Conservation (phyloP, 2,888 invertebrate genomes). For the Phanerotoma sp. region DNA sequence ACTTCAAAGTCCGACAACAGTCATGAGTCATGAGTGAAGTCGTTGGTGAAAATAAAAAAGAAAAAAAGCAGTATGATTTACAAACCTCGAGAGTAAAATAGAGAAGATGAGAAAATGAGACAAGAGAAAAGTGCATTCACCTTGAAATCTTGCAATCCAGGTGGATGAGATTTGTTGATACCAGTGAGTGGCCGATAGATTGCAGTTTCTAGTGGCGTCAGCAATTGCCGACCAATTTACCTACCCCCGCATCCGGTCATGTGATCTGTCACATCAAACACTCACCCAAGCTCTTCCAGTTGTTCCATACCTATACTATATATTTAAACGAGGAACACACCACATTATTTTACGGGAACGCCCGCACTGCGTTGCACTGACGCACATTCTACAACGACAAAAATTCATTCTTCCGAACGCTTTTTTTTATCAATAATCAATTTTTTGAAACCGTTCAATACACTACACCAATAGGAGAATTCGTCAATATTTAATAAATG, state of each 20-base stretch:
- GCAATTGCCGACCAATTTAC: slow-evolving; percentile 58
- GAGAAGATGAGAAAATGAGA: not conserved
- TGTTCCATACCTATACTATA: slow-evolving; percentile 29
- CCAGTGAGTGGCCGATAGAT: slow-evolving; percentile 53
- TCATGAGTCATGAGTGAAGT: too few relatives aligned
- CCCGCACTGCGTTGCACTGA: slow-evolving; percentile 44
- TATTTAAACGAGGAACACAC: slow-evolving; percentile 13
- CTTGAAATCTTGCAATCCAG: slow-evolving; percentile 12
- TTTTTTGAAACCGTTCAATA: too few relatives aligned
- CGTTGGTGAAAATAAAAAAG: too few relatives aligned
- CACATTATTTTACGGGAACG: slow-evolving; percentile 44
- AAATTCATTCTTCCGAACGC: slow-evolving; percentile 44
- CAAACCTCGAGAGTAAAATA: too few relatives aligned
- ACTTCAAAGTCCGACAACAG: too few relatives aligned
- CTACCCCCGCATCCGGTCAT: slow-evolving; percentile 58
- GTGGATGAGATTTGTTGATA: slow-evolving; percentile 22
- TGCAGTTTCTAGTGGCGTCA: slow-evolving; percentile 55
- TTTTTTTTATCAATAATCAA: too few relatives aligned
- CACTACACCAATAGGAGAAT: too few relatives aligned
- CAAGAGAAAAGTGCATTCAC: slow-evolving; percentile 9
- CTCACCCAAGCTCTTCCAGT: slow-evolving; percentile 42
- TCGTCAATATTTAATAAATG: too few relatives aligned
- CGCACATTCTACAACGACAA: slow-evolving; percentile 38
- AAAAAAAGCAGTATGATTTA: too few relatives aligned
- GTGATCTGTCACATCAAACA: slow-evolving; percentile 54